phyloP scores from a whole-genome alignment of 2,113 vertebrate genomes.

The Mastomys natalensis region DNA sequence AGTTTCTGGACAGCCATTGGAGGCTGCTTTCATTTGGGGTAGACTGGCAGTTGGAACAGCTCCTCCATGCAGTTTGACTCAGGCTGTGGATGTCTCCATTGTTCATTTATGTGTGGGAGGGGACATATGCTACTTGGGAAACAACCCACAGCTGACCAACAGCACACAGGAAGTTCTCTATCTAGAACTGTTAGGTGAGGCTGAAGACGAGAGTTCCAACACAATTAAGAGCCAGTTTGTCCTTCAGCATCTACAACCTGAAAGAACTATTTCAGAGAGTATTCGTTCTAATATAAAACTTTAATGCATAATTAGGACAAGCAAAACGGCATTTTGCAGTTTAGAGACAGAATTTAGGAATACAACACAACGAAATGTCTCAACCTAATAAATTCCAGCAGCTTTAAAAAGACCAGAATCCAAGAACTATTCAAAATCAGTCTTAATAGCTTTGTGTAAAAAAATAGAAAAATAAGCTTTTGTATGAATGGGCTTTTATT shows the following conservation, averaged over 20 bases:
- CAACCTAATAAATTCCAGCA: not conserved
- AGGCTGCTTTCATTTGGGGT: not conserved
- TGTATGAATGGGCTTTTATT: not conserved
- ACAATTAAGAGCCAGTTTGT: not conserved
- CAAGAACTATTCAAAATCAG: not conserved
- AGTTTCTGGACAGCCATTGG: not conserved
- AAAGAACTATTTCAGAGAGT: not conserved
- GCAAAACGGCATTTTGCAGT: not conserved
- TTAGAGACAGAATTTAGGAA: not conserved
- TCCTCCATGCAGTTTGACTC: no score
- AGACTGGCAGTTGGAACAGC: not conserved
- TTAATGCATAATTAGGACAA: not conserved
- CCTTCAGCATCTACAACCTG: not conserved
- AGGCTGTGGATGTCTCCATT: not conserved
- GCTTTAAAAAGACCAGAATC: not conserved
- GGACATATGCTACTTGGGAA: not conserved
- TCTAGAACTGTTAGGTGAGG: constrained; percentile 17
- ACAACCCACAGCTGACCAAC: no score
- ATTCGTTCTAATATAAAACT: not conserved
- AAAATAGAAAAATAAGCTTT: constrained; percentile 32
- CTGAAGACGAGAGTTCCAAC: not conserved
- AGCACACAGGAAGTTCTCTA: not conserved
- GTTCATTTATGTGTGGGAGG: not conserved
- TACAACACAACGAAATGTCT: not conserved
- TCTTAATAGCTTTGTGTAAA: not conserved